A percentile compares a stretch with the other conserved stretches of the same genome.
Conservation (phyloP, 2,888 invertebrate species). For the Archaeoteleia sp. region DNA sequence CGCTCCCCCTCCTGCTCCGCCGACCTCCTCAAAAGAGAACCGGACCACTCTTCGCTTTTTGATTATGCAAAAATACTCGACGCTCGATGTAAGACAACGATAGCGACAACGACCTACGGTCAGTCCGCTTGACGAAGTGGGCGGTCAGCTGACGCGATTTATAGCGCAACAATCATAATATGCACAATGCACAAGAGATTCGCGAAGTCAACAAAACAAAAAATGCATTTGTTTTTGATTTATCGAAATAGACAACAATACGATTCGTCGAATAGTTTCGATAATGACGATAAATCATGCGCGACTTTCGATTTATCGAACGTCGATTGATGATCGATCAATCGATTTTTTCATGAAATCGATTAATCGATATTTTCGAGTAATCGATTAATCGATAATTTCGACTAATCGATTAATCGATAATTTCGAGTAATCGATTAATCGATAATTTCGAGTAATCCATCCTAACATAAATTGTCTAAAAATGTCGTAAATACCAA, state of each 20-base stretch:
- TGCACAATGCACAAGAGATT: constrained; percentile 4
- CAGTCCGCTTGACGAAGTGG: constrained; percentile 17
- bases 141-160: constrained; percentile 9
- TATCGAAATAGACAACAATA: constrained; percentile 17
- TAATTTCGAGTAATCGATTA: too few species aligned
- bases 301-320: neutral
- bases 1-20: neutral
- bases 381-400: too few species aligned
- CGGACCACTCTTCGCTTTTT: constrained; percentile 5
- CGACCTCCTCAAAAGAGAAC: too few species aligned
- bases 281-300: constrained; percentile 17
- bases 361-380: too few species aligned
- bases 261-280: neutral
- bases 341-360: too few species aligned
- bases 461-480: too few species aligned
- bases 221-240: constrained; percentile 7
- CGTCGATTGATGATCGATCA: too few species aligned
- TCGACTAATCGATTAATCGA: too few species aligned
- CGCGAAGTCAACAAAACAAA: constrained; percentile 1
- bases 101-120: constrained; percentile 9
- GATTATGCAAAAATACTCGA: constrained; percentile 44
- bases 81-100: constrained; percentile 42
- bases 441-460: too few species aligned
- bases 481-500: too few species aligned
- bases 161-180: constrained; percentile 22